Percentiles rank a stretch among this genome's conserved stretches.
These are phyloP conservation scores for Scophthalmus maximus DNA, from an alignment of 2,113 vertebrate genomes.

Conservation along the genomic window DNA sequence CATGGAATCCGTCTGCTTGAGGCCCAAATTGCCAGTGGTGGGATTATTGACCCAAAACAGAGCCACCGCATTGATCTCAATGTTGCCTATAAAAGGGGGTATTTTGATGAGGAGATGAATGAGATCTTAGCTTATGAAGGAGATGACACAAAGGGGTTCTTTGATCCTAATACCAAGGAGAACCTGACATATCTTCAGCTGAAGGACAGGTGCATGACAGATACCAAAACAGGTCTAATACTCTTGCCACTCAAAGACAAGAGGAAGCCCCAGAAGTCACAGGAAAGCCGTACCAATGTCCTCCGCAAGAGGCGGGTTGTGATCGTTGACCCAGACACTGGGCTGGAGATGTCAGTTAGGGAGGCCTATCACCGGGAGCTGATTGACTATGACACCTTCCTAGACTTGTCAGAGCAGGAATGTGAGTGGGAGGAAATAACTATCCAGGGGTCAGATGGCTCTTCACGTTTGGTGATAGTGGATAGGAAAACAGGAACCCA, in stretches of 20 bases:
- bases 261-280: slow-evolving; percentile 79
- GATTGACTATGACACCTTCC: slow-evolving; percentile 95
- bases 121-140: slow-evolving; percentile 93
- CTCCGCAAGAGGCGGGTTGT: slow-evolving; percentile 95
- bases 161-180: slow-evolving; percentile 97
- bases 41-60: slow-evolving; percentile 95
- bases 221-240: slow-evolving; percentile 88
- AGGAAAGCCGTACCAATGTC: slow-evolving; percentile 90
- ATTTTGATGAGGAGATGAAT: slow-evolving; percentile 95
- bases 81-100: slow-evolving; percentile 92
- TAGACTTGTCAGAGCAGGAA: slow-evolving; percentile 95
- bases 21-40: slow-evolving; percentile 98
- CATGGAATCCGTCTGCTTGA: slow-evolving; percentile 96
- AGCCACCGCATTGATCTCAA: slow-evolving; percentile 93
- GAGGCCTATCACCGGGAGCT: slow-evolving; percentile 94
- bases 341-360: slow-evolving; percentile 95
- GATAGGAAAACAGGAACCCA: slow-evolving; percentile 95
- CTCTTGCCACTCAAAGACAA: slow-evolving; percentile 93
- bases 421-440: slow-evolving; percentile 99
- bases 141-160: slow-evolving; percentile 97
- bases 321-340: slow-evolving; percentile 96
- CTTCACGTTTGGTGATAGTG: slow-evolving; percentile 89
- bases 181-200: slow-evolving; percentile 96
- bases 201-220: slow-evolving; percentile 92
- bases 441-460: slow-evolving; percentile 90